Base-by-base conservation (phyloP, 2,797 vertebrate genomes). In the Sorex maritimensis region DNA sequence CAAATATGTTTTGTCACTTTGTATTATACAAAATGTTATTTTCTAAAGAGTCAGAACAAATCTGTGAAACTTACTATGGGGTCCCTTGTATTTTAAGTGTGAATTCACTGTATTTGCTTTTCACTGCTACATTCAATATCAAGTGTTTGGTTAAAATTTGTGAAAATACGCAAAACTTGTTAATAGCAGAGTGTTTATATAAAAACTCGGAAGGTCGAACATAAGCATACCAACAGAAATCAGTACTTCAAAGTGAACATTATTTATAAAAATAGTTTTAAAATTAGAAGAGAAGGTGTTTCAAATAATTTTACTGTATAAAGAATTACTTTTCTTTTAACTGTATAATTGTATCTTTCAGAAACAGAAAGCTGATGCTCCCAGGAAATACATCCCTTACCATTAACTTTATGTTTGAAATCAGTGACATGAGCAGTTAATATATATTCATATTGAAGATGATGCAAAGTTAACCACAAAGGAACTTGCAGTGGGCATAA, bases 281-380 rank as follows among this genome's bases (percentile, higher is more conserved):
- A 97, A 98, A 97, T 97, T 97, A 98, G 97, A 98, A 96, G 96
- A 97, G 96, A 96, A 98, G 97, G 83, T 98, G 98, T 98, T 98
- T 96, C 97, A 98, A 98, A 79, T 95, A 97, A 97, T 97, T 98
- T 98, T 98, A 97, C 96, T 98, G 97, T 98, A 98, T 97, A 98
- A 98, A 98, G 97, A 97, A 97, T 97, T 97, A 97, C 96, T 98
- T 98, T 98, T 97, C 97, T 98, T 98, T 98, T 98, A 98, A 97
- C 97, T 97, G 96, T 98, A 97, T 97, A 93, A 97, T 98, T 98
- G 96, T 97, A 95, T 98, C 96, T 97, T 98, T 98, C 94, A 98
- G 96, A 96, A 98, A 93, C 96, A 97, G 96, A 95, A 96, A 98
- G 96, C 0, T 87, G 77, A 67, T 95, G 68, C 82, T 98, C 95